Percentiles rank a stretch among this genome's conserved stretches.
Conservation (phyloP, 1,140 invertebrate genomes). For the Bombus pascuorum region DNA sequence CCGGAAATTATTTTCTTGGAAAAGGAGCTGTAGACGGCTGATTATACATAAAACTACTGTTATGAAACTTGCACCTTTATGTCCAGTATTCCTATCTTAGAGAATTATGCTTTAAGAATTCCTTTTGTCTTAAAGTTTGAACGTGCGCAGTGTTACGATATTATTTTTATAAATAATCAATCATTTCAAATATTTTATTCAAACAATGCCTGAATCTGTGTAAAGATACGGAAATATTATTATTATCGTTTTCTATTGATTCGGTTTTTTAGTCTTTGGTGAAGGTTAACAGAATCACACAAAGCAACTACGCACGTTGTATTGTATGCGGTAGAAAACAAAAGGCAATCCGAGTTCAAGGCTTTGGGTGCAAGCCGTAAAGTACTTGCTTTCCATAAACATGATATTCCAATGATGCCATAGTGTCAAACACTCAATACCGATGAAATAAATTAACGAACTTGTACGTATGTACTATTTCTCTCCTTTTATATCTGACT, state of each 20-base stretch:
- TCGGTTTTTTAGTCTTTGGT: background rate
- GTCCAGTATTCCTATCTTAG: too few relatives aligned
- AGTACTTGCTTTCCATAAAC: constrained; percentile 55
- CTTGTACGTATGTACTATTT: background rate
- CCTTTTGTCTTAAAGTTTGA: too few relatives aligned
- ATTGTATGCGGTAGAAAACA: constrained; percentile 36
- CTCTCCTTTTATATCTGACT: background rate
- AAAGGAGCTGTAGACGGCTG: too few relatives aligned
- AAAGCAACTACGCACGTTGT: background rate
- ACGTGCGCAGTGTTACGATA: too few relatives aligned
- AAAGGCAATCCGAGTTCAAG: constrained; percentile 33
- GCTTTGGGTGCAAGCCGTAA: constrained; percentile 12
- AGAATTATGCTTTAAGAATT: too few relatives aligned
- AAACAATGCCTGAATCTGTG: too few relatives aligned
- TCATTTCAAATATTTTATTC: too few relatives aligned
- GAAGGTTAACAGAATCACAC: constrained; percentile 19
- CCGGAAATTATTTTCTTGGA: too few relatives aligned
- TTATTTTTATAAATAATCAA: too few relatives aligned
- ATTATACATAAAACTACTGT: too few relatives aligned
- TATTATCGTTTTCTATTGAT: background rate
- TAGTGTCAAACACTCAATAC: constrained; percentile 29
- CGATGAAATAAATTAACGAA: constrained; percentile 20
- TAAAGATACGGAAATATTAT: background rate
- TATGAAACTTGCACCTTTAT: too few relatives aligned
- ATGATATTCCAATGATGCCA: constrained; percentile 26